phyloP scores from a whole-genome alignment of 2,888 invertebrate species.

The Limnephilus rhombicus region DNA sequence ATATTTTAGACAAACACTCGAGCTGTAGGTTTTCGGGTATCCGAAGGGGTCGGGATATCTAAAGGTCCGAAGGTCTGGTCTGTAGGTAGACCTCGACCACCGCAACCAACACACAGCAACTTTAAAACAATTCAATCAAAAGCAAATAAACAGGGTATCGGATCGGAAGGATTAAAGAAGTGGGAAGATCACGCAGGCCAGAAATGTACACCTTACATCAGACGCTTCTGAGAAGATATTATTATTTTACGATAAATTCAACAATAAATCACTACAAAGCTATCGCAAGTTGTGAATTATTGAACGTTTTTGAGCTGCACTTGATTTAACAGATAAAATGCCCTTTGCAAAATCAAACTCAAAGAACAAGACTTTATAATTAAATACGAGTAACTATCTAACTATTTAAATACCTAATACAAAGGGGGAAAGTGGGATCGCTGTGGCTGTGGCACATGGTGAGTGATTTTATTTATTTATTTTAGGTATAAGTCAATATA shows the following conservation, averaged over 20 bases:
- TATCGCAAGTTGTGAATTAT: not conserved
- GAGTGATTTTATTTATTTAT: no score
- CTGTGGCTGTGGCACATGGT: no score
- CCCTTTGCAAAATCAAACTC: not conserved
- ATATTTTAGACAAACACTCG: not conserved
- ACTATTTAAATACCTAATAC: not conserved
- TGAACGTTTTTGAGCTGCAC: no score
- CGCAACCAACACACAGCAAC: not conserved
- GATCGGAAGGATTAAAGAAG: not conserved
- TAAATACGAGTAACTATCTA: no score
- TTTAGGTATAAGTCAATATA: no score
- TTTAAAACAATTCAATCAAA: not conserved
- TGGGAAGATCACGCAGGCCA: not conserved
- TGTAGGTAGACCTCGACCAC: not conserved
- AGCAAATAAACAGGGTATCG: not conserved
- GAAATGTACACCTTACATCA: not conserved
- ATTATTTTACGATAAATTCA: not conserved
- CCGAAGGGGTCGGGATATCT: not conserved
- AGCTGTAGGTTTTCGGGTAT: not conserved
- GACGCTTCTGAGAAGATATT: not conserved
- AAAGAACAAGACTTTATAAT: not conserved
- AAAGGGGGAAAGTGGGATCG: no score
- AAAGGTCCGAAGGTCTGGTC: not conserved
- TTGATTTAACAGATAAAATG: not conserved
- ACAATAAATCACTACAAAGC: not conserved